Evolutionary conservation across 1,140 invertebrate species (phyloP).

Genomic region (Orchestia grillus): DNA sequence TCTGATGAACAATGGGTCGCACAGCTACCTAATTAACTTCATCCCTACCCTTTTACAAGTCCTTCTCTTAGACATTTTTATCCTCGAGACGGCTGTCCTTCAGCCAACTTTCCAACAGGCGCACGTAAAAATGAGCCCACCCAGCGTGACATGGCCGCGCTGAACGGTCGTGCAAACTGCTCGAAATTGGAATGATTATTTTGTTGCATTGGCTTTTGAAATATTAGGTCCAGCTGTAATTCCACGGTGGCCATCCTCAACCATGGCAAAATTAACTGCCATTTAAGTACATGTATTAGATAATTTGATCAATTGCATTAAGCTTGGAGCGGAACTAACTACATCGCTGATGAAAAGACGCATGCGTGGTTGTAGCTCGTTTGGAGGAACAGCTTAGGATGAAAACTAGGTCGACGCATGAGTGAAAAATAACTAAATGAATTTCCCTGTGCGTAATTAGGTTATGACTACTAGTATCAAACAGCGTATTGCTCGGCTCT

Average conservation of each 20-base stretch:
- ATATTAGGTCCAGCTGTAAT: background rate
- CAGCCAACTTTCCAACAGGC: background rate
- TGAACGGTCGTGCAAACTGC: background rate
- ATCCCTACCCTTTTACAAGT: constrained; percentile 7
- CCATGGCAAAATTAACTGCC: background rate
- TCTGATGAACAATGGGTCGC: background rate
- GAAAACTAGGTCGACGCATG: background rate
- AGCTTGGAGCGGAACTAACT: background rate
- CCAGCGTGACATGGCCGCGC: background rate
- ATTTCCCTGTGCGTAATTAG: background rate
- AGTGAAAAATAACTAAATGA: background rate
- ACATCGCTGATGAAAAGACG: too few relatives aligned
- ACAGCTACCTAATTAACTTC: background rate
- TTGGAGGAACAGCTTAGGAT: background rate
- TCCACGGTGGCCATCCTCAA: background rate
- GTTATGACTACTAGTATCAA: background rate
- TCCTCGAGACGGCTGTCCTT: background rate
- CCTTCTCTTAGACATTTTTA: background rate
- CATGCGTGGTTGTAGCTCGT: background rate
- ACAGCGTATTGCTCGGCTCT: background rate
- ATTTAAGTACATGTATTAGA: background rate
- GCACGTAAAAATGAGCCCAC: background rate
- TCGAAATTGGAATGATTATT: background rate
- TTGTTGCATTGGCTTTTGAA: background rate
- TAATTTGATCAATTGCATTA: background rate